These are phyloP conservation scores for Poecilia gillii DNA, from an alignment of 2,797 vertebrate species.

Conservation along the genomic window DNA sequence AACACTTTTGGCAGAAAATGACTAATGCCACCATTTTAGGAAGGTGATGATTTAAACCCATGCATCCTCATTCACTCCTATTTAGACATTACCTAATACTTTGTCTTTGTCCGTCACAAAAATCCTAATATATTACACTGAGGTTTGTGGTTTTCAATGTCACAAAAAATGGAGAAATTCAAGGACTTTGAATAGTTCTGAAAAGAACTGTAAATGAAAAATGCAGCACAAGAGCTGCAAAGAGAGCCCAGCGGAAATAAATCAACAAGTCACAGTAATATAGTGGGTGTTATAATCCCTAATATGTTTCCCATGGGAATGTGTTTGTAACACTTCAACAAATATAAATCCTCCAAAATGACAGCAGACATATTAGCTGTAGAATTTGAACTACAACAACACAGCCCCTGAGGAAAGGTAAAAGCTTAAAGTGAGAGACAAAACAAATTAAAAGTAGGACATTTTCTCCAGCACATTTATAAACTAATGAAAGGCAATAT, in stretches of 20 bases:
- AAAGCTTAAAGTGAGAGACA: constrained; percentile 8
- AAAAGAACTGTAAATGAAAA: neutral
- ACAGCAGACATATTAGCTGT: neutral
- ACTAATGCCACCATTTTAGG: no score
- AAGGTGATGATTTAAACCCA: neutral
- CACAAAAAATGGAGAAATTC: neutral
- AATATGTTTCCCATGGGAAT: neutral
- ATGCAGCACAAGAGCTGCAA: neutral
- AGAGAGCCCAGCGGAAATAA: neutral
- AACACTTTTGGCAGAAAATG: no score
- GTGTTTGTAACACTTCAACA: neutral
- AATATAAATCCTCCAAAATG: constrained; percentile 3
- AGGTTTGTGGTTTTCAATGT: neutral
- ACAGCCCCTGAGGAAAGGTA: constrained; percentile 18
- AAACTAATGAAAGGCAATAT: constrained; percentile 66
- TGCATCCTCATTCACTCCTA: neutral
- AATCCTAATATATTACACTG: neutral
- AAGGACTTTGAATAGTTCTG: neutral
- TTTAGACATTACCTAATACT: neutral
- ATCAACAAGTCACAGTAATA: neutral
- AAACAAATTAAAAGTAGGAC: constrained; percentile 29
- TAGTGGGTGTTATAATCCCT: neutral
- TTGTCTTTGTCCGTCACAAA: neutral
- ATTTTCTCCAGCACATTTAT: constrained; percentile 46
- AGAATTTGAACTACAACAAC: constrained; percentile 13